These are phyloP conservation scores for Epinotia bilunana DNA, from an alignment of 2,888 invertebrate genomes.

Conservation along the genomic window DNA sequence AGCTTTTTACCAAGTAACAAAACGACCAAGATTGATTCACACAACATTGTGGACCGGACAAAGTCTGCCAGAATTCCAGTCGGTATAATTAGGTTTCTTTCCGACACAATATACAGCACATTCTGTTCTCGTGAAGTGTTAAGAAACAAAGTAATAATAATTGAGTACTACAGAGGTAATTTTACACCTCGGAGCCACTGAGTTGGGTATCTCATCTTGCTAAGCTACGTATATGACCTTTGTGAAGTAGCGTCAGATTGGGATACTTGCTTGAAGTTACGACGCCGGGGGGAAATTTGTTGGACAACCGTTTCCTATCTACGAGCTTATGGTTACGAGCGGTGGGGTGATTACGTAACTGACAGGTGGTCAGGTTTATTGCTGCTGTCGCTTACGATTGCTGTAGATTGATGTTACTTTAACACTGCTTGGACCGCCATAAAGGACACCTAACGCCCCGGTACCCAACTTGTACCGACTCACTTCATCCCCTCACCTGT, in stretches of 20 bases:
- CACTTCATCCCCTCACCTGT: too few relatives aligned
- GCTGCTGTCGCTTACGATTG: not conserved
- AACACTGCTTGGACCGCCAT: not conserved
- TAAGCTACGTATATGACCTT: conserved; percentile 10
- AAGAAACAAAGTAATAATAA: conserved; percentile 4
- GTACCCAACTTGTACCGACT: too few relatives aligned
- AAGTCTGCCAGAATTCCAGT: too few relatives aligned
- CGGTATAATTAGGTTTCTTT: too few relatives aligned
- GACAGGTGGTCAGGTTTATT: not conserved
- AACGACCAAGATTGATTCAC: too few relatives aligned
- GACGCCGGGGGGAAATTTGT: conserved; percentile 23
- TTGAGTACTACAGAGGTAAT: conserved; percentile 7
- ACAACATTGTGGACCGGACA: too few relatives aligned
- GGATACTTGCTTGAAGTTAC: conserved; percentile 11
- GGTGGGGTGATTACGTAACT: not conserved
- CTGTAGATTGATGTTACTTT: not conserved
- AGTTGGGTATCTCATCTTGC: not conserved
- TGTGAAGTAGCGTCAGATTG: not conserved
- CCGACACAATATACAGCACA: too few relatives aligned
- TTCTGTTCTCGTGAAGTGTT: not conserved
- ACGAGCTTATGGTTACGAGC: not conserved
- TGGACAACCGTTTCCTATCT: conserved; percentile 7
- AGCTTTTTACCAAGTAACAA: too few relatives aligned
- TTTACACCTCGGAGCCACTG: not conserved
- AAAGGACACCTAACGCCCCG: not conserved